Percentiles rank a stretch among this genome's conserved stretches.
These are phyloP conservation scores for Micromussa lordhowensis DNA, from an alignment of 92 coral and sea anemone species.

Conservation along the genomic window DNA sequence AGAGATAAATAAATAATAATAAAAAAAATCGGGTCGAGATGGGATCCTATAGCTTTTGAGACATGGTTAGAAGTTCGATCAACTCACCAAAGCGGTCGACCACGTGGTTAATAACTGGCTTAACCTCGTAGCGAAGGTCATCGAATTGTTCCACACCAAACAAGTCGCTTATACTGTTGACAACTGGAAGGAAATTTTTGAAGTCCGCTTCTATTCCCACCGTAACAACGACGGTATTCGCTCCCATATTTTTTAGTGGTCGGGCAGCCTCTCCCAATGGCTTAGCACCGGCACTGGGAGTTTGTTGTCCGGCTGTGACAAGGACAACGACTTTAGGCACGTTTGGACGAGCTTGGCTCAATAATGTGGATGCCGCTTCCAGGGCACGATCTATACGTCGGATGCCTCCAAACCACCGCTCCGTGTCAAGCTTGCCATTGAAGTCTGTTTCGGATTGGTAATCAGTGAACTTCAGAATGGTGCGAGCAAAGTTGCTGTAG, in stretches of 20 bases:
- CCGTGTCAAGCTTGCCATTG: slow-evolving; percentile 61
- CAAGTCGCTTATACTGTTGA: slow-evolving; percentile 65
- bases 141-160: slow-evolving; percentile 55
- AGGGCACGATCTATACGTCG: slow-evolving; percentile 75
- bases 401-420: slow-evolving; percentile 73
- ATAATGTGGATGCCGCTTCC: slow-evolving; percentile 48
- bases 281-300: slow-evolving; percentile 41
- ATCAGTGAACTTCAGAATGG: slow-evolving; percentile 56
- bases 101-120: slow-evolving; percentile 43
- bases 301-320: slow-evolving; percentile 79
- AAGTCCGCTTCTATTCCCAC: slow-evolving; percentile 75
- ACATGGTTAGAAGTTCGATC: neutral
- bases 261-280: slow-evolving; percentile 63
- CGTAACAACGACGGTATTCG: slow-evolving; percentile 75
- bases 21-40: no score
- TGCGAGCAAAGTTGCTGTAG: slow-evolving; percentile 44
- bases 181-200: slow-evolving; percentile 63
- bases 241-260: slow-evolving; percentile 67
- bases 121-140: slow-evolving; percentile 54
- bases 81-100: slow-evolving; percentile 35
- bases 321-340: slow-evolving; percentile 78
- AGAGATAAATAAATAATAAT: no score
- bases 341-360: slow-evolving; percentile 62
- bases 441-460: slow-evolving; percentile 41
- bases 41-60: no score